Percentiles rank a stretch among this genome's conserved stretches.
Evolutionary conservation across 2,888 invertebrate species (phyloP).

Genomic region (Endotricha flammealis): DNA sequence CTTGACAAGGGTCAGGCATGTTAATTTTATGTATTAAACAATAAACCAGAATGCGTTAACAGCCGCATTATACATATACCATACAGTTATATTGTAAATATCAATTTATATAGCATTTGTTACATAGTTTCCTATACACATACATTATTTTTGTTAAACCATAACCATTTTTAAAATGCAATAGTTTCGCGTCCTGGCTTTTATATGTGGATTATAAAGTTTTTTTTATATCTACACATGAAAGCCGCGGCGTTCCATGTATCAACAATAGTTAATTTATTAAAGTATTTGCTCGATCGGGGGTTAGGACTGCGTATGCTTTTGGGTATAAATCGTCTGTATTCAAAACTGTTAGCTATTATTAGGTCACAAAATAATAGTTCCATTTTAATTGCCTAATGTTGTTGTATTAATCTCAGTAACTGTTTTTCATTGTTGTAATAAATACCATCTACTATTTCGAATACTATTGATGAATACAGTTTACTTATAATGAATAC

Average conservation of each 20-base stretch:
- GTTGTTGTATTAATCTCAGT: slow-evolving; percentile 15
- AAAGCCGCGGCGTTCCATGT: slow-evolving; percentile 36
- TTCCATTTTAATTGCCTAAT: slow-evolving; percentile 4
- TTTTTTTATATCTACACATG: slow-evolving; percentile 16
- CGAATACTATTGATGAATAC: neutral
- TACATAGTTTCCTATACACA: slow-evolving; percentile 71
- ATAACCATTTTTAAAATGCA: slow-evolving; percentile 75
- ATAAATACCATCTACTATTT: neutral
- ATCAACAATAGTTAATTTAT: slow-evolving; percentile 68
- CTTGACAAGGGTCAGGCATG: slow-evolving; percentile 4
- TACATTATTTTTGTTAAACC: slow-evolving; percentile 68
- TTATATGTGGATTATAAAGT: slow-evolving; percentile 2
- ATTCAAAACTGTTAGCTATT: neutral
- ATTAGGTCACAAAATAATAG: slow-evolving; percentile 4
- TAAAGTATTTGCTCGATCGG: slow-evolving; percentile 65
- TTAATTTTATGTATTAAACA: slow-evolving; percentile 13
- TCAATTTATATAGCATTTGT: slow-evolving; percentile 68
- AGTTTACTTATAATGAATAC: neutral
- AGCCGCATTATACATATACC: slow-evolving; percentile 7
- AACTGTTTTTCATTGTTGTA: no score
- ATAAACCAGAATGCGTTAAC: slow-evolving; percentile 7
- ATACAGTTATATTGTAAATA: slow-evolving; percentile 60
- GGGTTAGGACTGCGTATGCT: slow-evolving; percentile 35
- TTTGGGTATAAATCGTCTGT: slow-evolving; percentile 58
- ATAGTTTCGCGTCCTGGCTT: slow-evolving; percentile 53